Conservation (phyloP, 1,140 invertebrate species). For the Leptinotarsa undecemlineata region DNA sequence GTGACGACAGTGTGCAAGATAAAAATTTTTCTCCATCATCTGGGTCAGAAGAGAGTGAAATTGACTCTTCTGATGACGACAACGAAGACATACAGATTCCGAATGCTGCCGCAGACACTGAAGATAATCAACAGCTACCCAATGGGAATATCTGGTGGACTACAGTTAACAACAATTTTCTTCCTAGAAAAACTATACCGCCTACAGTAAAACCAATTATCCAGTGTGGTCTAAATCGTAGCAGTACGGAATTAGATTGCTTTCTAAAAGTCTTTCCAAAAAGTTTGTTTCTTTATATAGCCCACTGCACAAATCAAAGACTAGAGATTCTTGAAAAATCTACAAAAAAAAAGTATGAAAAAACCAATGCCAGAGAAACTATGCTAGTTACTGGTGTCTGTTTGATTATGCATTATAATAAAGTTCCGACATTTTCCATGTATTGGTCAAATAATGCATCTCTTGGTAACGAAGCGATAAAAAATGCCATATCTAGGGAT, state of each 20-base stretch:
- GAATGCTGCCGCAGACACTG: neutral
- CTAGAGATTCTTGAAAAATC: neutral
- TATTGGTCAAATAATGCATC: conserved; percentile 20
- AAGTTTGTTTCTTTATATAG: conserved; percentile 10
- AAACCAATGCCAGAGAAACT: neutral
- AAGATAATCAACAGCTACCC: neutral
- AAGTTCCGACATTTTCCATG: conserved; percentile 14
- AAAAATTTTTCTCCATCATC: neutral
- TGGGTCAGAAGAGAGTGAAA: neutral
- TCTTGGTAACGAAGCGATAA: conserved; percentile 12
- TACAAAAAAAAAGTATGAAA: conserved; percentile 2
- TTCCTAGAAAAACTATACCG: neutral
- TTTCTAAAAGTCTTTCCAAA: neutral
- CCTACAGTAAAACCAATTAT: neutral
- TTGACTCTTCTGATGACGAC: conserved; percentile 4
- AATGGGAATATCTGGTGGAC: neutral
- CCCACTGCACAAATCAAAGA: conserved; percentile 18
- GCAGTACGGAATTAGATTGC: neutral
- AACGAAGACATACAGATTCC: neutral
- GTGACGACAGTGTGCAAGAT: neutral
- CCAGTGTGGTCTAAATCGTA: neutral
- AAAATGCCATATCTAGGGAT: neutral
- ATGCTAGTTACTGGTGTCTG: conserved; percentile 10
- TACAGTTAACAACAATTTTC: neutral
- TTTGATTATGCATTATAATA: conserved; percentile 14